These are phyloP conservation scores for Melangyna quadrimaculata DNA, from an alignment of 2,888 invertebrate genomes.

Conservation along the genomic window DNA sequence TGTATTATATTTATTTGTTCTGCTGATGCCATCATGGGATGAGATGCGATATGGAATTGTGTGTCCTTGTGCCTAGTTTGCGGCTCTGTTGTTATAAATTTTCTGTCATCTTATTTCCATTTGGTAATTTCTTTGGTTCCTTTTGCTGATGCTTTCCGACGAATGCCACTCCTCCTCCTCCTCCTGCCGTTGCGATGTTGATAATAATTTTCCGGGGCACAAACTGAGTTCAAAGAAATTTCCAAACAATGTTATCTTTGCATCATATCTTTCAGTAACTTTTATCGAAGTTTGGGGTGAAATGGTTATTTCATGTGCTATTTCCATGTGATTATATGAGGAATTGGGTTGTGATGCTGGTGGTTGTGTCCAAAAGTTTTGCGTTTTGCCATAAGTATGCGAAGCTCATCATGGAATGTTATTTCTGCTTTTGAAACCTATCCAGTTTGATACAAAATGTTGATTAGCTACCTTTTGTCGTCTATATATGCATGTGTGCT, in stretches of 20 bases:
- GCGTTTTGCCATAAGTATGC: conserved; percentile 14
- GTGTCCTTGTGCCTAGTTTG: conserved; percentile 57
- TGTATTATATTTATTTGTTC: conserved; percentile 25
- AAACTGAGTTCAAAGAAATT: conserved; percentile 62
- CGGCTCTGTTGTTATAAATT: conserved; percentile 58
- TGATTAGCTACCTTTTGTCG: conserved; percentile 12
- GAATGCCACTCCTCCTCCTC: conserved; percentile 23
- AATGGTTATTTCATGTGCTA: conserved; percentile 8
- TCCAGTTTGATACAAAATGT: conserved; percentile 18
- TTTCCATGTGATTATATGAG: not conserved
- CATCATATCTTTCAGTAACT: conserved; percentile 39
- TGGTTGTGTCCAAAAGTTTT: conserved; percentile 28
- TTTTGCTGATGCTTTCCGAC: conserved; percentile 56
- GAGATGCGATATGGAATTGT: not conserved
- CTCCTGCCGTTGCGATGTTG: conserved; percentile 19
- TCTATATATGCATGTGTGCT: not conserved
- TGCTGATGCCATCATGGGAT: not conserved
- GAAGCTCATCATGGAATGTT: conserved; percentile 35
- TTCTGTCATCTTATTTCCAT: conserved; percentile 70
- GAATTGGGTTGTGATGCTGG: too few relatives aligned
- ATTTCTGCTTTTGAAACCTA: conserved; percentile 60
- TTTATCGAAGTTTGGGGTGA: conserved; percentile 19
- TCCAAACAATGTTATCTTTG: conserved; percentile 67
- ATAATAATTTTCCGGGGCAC: conserved; percentile 53
- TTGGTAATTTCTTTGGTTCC: conserved; percentile 63